Evolutionary conservation across 2,113 vertebrate genomes (phyloP), one percentile per base, ranked within the genome.

Genomic region (Barnardius zonarius): DNA sequence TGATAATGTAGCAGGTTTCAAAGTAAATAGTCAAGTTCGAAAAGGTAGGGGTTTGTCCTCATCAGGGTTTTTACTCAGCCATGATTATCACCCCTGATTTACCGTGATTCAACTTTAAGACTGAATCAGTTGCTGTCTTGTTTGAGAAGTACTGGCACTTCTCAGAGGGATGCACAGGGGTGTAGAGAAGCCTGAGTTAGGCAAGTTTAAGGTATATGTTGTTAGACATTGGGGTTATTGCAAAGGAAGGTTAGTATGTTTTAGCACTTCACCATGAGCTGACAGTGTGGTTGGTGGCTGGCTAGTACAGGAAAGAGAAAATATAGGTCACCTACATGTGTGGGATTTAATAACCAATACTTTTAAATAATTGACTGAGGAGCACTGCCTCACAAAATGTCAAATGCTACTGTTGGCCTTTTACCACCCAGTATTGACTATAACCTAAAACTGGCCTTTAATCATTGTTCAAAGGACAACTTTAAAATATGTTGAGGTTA

Each of bases 401-500:
- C 98, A 98, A 96, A 90, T 86, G 64, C 93, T 97, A 7, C 73
- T 74, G 17, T 37, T 97, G 97, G 97, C 97, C 97, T 97, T 91
- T 96, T 85, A 92, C 97, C 51, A 95, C 80, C 87, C 89, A 46
- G 90, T 97, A 97, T 98, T 97, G 93, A 97, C 98, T 98, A 96
- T 98, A 98, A 98, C 97, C 96, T 95, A 93, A 98, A 98, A 98
- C 79, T 95, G 93, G 95, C 93, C 97, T 98, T 98, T 97, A 94
- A 98, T 98, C 97, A 97, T 96, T 96, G 96, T 94, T 98, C 96
- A 98, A 98, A 98, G 98, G 98, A 98, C 96, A 98, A 97, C 93
- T 67, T 96, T 95, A 94, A 98, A 98, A 98, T 67, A 68, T 27
- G n/a, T 52, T 91, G 70, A 74, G 90, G 77, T 86, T 86, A 81